Evolutionary conservation across 1,140 invertebrate species (phyloP).

Genomic region (Akabosia matsudoensis): DNA sequence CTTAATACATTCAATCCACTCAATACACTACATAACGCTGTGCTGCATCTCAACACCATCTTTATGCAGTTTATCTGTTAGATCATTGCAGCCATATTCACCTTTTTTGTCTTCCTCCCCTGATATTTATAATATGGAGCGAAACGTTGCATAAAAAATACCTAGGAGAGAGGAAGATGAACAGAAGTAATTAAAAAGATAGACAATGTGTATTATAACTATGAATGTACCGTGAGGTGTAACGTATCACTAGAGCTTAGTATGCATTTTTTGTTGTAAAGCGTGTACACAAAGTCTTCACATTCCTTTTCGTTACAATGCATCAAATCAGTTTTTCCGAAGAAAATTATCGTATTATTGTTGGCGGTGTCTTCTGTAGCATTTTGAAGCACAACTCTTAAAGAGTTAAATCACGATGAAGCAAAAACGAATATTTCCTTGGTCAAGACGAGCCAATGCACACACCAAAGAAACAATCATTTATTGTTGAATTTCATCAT

Average conservation of each 20-base stretch:
- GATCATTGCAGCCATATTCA: neutral
- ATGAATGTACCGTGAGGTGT: too few relatives aligned
- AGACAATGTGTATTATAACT: too few relatives aligned
- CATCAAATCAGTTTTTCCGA: neutral
- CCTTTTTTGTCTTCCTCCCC: neutral
- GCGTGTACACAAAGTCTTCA: neutral
- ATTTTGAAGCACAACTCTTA: neutral
- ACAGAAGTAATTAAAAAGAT: neutral
- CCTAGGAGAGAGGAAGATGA: too few relatives aligned
- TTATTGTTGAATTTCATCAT: too few relatives aligned
- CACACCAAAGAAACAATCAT: too few relatives aligned
- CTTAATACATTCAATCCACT: conserved; percentile 8
- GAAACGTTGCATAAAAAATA: too few relatives aligned
- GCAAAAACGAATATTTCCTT: too few relatives aligned
- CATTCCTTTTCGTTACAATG: neutral
- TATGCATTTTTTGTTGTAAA: too few relatives aligned
- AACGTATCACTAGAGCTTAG: too few relatives aligned
- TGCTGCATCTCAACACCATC: neutral
- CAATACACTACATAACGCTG: neutral
- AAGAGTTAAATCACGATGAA: conserved; percentile 15
- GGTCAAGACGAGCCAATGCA: too few relatives aligned
- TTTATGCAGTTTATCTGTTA: neutral
- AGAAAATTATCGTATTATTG: conserved; percentile 12
- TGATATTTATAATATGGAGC: neutral
- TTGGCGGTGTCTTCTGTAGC: conserved; percentile 9